Evolutionary conservation across 2,113 vertebrate species (phyloP).

Genomic region (Micronycteris hirsuta): DNA sequence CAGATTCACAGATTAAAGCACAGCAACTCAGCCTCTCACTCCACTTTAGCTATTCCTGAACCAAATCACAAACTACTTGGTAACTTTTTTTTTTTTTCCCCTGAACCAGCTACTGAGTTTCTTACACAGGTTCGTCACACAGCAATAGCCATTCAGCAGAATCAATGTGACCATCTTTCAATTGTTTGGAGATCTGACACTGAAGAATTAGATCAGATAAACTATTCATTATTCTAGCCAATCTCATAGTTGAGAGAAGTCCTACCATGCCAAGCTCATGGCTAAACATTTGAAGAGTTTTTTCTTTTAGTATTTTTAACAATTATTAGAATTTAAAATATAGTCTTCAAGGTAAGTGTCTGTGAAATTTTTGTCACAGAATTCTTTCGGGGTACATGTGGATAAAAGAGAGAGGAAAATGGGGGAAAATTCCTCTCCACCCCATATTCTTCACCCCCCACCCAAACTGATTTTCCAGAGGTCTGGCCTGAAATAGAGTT

Average conservation of each 20-base stretch:
- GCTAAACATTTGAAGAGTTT: background rate
- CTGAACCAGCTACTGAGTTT: background rate
- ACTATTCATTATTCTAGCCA: background rate
- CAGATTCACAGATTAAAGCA: background rate
- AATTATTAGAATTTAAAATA: background rate
- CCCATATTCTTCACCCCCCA: background rate
- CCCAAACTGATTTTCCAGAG: no score
- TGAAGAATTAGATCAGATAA: background rate
- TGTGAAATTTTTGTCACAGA: background rate
- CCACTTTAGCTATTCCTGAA: background rate
- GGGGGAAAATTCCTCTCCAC: accelerated
- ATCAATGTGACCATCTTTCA: background rate
- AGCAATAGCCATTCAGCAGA: background rate
- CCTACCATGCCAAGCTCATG: no score
- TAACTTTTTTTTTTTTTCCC: no score
- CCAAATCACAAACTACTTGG: background rate
- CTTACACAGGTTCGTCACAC: background rate
- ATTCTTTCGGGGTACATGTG: background rate
- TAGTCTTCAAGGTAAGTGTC: background rate
- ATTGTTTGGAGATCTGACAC: background rate
- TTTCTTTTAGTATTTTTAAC: background rate
- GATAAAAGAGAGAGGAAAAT: background rate
- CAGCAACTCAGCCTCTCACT: background rate
- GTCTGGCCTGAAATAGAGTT: background rate
- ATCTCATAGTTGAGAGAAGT: background rate